Percentiles rank a stretch among this genome's conserved stretches.
phyloP scores from a whole-genome alignment of 2,888 invertebrate species.

The Melanophora roralis region DNA sequence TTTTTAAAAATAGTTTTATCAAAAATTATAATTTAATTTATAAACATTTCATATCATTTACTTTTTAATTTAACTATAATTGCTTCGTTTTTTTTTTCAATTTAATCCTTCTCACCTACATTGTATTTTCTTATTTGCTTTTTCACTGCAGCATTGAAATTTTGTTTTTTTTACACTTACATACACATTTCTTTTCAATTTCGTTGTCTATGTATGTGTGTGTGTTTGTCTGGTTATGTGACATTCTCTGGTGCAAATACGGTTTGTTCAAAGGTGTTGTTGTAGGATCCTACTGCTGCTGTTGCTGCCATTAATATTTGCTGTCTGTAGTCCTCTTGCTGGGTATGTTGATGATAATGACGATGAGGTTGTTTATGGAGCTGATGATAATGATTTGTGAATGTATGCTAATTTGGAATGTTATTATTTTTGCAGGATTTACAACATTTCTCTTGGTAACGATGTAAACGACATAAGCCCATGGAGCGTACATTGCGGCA shows the following conservation, averaged over 20 bases:
- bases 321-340: constrained; percentile 1
- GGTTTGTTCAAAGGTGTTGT: not conserved
- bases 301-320: constrained; percentile 17
- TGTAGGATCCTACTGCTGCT: not conserved
- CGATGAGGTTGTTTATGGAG: constrained; percentile 7
- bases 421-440: constrained; percentile 82
- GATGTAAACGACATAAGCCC: constrained; percentile 90
- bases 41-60: too few relatives aligned
- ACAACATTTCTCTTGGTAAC: constrained; percentile 93
- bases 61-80: constrained; percentile 57
- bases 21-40: constrained; percentile 46
- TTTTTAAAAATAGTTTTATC: constrained; percentile 60
- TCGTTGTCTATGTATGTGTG: constrained; percentile 17
- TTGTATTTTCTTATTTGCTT: not conserved
- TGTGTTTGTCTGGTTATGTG: constrained; percentile 17
- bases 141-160: not conserved
- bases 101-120: not conserved
- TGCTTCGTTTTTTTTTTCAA: constrained; percentile 54
- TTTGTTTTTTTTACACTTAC: not conserved
- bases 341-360: constrained; percentile 2
- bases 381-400: constrained; percentile 40
- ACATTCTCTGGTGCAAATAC: constrained; percentile 12
- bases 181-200: constrained; percentile 1
- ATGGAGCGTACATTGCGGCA: constrained; percentile 92
- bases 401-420: constrained; percentile 58